Evolutionary conservation across 2,113 vertebrate genomes (phyloP).

Genomic region (Eublepharis macularius): DNA sequence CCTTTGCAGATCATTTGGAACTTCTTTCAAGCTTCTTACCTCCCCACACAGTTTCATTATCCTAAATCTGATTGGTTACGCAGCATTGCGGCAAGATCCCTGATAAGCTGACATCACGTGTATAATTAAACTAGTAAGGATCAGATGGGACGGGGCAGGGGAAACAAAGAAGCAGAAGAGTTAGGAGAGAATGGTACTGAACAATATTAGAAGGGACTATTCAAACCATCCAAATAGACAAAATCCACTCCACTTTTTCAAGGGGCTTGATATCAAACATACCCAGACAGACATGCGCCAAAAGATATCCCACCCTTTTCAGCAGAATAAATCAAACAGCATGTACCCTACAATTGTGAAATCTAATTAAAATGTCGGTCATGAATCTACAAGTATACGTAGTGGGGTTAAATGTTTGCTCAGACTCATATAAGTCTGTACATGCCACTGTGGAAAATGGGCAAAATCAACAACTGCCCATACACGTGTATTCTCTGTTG

Average conservation of each 20-base stretch:
- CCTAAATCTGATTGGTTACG: not conserved
- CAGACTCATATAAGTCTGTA: not conserved
- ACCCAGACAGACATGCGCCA: not conserved
- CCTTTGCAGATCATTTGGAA: not conserved
- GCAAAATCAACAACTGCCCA: too few species aligned
- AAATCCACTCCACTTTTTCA: not conserved
- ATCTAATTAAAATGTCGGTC: not conserved
- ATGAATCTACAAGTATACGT: not conserved
- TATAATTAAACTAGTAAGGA: not conserved
- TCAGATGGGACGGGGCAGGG: not conserved
- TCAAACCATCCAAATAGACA: not conserved
- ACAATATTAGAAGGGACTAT: not conserved
- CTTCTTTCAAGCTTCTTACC: not conserved
- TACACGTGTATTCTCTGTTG: too few species aligned
- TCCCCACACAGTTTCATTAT: not conserved
- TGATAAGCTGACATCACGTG: not conserved
- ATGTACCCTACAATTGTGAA: not conserved
- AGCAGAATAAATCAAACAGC: constrained; percentile 1
- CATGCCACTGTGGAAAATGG: too few species aligned
- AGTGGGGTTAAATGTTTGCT: not conserved
- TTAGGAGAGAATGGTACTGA: not conserved
- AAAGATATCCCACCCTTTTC: not conserved
- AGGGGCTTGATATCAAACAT: not conserved
- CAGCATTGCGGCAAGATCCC: not conserved
- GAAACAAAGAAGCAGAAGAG: not conserved